phyloP scores from a whole-genome alignment of 1,140 invertebrate species.

The Triops cancriformis region DNA sequence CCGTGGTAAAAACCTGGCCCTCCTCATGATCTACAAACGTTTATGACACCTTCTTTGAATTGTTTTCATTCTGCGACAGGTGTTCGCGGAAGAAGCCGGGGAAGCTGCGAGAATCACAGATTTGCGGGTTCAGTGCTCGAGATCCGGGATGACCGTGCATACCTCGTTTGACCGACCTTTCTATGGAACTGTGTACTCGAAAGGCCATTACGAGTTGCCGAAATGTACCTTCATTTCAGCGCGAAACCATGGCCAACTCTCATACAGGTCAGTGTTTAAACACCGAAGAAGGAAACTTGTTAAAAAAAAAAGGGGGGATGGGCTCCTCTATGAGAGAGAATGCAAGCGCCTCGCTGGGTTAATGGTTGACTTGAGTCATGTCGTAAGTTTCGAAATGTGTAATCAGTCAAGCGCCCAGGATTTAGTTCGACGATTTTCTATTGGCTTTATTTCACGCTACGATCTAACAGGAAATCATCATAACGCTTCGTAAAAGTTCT shows the following conservation, averaged over 20 bases:
- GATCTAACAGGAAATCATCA: not conserved
- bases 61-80: not conserved
- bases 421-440: not conserved
- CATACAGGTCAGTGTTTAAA: constrained; percentile 21
- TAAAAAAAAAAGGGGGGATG: not conserved
- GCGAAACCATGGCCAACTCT: constrained; percentile 20
- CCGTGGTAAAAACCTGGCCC: too few species aligned
- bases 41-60: not conserved
- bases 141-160: constrained; percentile 28
- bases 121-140: constrained; percentile 32
- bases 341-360: too few species aligned
- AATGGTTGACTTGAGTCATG: not conserved
- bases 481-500: not conserved
- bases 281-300: not conserved
- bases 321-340: not conserved
- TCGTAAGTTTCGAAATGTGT: not conserved
- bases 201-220: constrained; percentile 24
- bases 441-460: not conserved
- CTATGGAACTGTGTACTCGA: constrained; percentile 28
- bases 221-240: constrained; percentile 25
- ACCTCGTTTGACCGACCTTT: constrained; percentile 27
- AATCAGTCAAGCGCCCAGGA: not conserved
- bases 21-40: not conserved
- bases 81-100: not conserved
- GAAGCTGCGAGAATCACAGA: constrained; percentile 4